Evolutionary conservation across 2,888 invertebrate genomes (phyloP).

Genomic region (Polydrusus cervinus): DNA sequence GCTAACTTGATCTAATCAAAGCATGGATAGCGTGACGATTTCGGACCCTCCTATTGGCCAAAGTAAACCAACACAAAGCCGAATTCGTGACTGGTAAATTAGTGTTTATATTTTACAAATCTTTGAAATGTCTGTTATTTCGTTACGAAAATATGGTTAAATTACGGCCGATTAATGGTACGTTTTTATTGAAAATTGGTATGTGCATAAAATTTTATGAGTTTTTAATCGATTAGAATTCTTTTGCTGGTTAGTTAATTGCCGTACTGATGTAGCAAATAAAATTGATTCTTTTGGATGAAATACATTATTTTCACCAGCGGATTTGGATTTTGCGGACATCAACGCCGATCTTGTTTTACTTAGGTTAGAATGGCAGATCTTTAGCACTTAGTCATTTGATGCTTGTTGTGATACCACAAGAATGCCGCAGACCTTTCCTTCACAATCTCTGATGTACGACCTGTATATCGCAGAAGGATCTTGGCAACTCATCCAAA

Average conservation of each 20-base stretch:
- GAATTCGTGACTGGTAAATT: conserved; percentile 39
- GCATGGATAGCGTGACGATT: conserved; percentile 37
- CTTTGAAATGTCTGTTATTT: conserved; percentile 36
- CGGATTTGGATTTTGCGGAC: too few relatives aligned
- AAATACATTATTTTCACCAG: too few relatives aligned
- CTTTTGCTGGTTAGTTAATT: not conserved
- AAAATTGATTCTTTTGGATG: too few relatives aligned
- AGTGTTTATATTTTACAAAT: conserved; percentile 42
- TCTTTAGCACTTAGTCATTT: too few relatives aligned
- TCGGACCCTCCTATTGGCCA: conserved; percentile 37
- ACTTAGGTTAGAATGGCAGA: too few relatives aligned
- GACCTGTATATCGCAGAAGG: too few relatives aligned
- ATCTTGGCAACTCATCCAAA: too few relatives aligned
- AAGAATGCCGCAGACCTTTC: too few relatives aligned
- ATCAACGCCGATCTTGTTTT: too few relatives aligned
- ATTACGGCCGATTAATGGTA: conserved; percentile 31
- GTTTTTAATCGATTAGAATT: not conserved
- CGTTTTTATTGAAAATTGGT: conserved; percentile 29
- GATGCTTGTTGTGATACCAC: too few relatives aligned
- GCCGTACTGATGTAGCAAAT: not conserved
- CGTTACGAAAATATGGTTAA: conserved; percentile 20
- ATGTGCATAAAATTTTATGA: conserved; percentile 14
- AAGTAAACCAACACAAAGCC: conserved; percentile 36
- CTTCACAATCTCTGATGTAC: too few relatives aligned
- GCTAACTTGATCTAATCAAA: conserved; percentile 39